phyloP scores from a whole-genome alignment of 1,140 invertebrate genomes.

The Drosophila fuyamai region DNA sequence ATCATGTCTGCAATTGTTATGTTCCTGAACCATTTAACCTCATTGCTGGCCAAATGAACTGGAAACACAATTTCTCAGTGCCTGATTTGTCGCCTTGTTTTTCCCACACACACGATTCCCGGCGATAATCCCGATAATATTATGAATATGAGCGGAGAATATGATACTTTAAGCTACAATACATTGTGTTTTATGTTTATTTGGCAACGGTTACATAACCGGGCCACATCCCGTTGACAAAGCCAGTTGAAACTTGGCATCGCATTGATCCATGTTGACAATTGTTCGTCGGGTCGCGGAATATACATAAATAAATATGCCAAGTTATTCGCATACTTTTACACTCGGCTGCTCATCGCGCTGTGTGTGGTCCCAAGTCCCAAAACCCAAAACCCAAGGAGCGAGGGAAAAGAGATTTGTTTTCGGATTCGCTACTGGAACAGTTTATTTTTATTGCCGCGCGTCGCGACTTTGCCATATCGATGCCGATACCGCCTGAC shows the following conservation, averaged over 20 bases:
- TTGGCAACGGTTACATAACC: constrained; percentile 45
- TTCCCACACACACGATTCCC: constrained; percentile 15
- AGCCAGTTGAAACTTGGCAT: constrained; percentile 26
- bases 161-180: constrained; percentile 73
- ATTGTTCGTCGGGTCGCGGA: constrained; percentile 54
- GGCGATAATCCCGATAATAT: constrained; percentile 35
- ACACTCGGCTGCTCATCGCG: constrained; percentile 31
- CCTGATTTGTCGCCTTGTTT: constrained; percentile 51
- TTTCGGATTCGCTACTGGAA: constrained; percentile 23
- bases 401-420: constrained; percentile 17
- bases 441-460: constrained; percentile 71
- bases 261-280: constrained; percentile 74
- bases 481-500: constrained; percentile 48
- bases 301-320: constrained; percentile 70
- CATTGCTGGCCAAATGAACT: constrained; percentile 51
- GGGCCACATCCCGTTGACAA: constrained; percentile 19
- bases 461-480: constrained; percentile 59
- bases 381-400: constrained; percentile 20
- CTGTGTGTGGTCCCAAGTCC: constrained; percentile 48
- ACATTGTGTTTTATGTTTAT: constrained; percentile 61
- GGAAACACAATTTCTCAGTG: constrained; percentile 57
- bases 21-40: constrained; percentile 36
- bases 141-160: constrained; percentile 66
- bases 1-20: constrained; percentile 57
- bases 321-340: constrained; percentile 46